Evolutionary conservation across 2,797 vertebrate species (phyloP).

Genomic region (Lithobates sylvaticus): DNA sequence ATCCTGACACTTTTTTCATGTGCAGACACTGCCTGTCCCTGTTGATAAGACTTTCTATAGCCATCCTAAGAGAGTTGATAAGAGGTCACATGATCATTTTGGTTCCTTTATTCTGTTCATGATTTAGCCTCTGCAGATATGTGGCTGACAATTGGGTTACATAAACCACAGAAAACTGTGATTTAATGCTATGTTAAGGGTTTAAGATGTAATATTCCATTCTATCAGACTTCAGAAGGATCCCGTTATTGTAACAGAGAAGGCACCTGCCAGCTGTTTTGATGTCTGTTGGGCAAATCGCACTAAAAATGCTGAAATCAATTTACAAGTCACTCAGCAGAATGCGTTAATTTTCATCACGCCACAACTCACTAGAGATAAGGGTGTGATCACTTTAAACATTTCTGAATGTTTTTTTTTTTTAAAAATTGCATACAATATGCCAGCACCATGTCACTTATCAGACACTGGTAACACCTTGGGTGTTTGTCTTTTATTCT

Average conservation of each 20-base stretch:
- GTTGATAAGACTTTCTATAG: too few relatives aligned
- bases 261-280: constrained; percentile 28
- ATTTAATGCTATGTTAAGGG: not conserved
- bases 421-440: constrained; percentile 24
- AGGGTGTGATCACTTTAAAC: constrained; percentile 27
- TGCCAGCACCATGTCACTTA: constrained; percentile 40
- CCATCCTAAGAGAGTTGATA: too few relatives aligned
- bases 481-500: constrained; percentile 56
- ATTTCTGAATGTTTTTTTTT: not conserved
- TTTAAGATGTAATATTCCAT: not conserved
- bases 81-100: too few relatives aligned
- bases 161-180: not conserved
- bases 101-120: too few relatives aligned
- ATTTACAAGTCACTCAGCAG: constrained; percentile 11
- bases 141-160: not conserved
- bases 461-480: constrained; percentile 38
- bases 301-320: constrained; percentile 20
- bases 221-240: too few relatives aligned
- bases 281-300: constrained; percentile 21
- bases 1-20: too few relatives aligned
- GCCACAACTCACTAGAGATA: not conserved
- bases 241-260: constrained; percentile 6
- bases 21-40: too few relatives aligned
- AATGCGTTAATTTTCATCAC: constrained; percentile 10
- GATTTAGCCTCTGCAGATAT: not conserved